phyloP scores from a whole-genome alignment of 2,888 invertebrate genomes.

The Agonopterix heracliana region DNA sequence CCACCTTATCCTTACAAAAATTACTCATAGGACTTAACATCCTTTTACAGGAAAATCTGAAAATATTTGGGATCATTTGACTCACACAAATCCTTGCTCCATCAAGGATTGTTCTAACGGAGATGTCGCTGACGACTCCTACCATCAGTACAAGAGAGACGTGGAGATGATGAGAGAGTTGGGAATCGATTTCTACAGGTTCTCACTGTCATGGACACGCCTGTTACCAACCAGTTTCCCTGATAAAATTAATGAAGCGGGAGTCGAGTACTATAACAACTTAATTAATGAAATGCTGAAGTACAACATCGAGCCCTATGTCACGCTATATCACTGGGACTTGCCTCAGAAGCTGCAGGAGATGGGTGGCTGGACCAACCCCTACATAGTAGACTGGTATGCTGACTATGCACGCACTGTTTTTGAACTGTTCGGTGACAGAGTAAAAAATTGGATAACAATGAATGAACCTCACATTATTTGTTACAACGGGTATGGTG shows the following conservation, averaged over 20 bases:
- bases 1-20: too few relatives aligned
- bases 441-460: slow-evolving; percentile 71
- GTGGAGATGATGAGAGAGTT: slow-evolving; percentile 59
- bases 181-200: slow-evolving; percentile 68
- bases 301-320: slow-evolving; percentile 77
- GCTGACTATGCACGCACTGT: slow-evolving; percentile 54
- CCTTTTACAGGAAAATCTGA: slow-evolving; percentile 66
- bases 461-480: slow-evolving; percentile 69
- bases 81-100: slow-evolving; percentile 56
- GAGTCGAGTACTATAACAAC: slow-evolving; percentile 38
- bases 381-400: slow-evolving; percentile 57
- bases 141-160: slow-evolving; percentile 75
- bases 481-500: slow-evolving; percentile 57
- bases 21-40: too few relatives aligned
- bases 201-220: slow-evolving; percentile 79
- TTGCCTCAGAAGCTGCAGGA: slow-evolving; percentile 67
- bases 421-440: slow-evolving; percentile 58
- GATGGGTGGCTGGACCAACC: slow-evolving; percentile 69
- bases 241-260: slow-evolving; percentile 68
- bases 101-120: slow-evolving; percentile 72
- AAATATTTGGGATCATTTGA: slow-evolving; percentile 79
- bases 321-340: slow-evolving; percentile 73
- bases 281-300: slow-evolving; percentile 73
- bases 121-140: slow-evolving; percentile 75
- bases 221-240: slow-evolving; percentile 76